Base-by-base conservation (phyloP, 2,113 vertebrate species). In the Mystacornis crossleyi region DNA sequence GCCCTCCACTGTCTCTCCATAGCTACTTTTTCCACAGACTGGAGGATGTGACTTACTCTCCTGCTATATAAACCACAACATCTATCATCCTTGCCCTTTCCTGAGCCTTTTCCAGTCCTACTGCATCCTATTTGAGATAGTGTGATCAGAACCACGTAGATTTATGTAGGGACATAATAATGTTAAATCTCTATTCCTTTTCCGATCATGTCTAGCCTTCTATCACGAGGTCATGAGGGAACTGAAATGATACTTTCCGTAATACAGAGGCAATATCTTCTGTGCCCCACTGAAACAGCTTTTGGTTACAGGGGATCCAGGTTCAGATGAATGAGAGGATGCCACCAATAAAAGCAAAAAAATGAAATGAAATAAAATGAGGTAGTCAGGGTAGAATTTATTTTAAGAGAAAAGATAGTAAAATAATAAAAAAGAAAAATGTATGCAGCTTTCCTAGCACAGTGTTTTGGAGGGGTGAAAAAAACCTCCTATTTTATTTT, bases 341-440 rank as follows among this genome's bases (percentile, higher is more conserved):
- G 65, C 14, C 29, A 77, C 55, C 26, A 89, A 77, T 47, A 89
- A 89, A 86, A 81, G 8, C 1, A 28, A 89, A 61, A 67, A 74
- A 36, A 48, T 1, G 43, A 47, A 88, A 81, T 28, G 0, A 77
- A 78, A 84, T 42, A 42, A 91, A 87, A 85, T 14, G 18, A 83
- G 24, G 31, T 54, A 72, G 50, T 66, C 74, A 47, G 62, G 14
- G 65, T 88, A 62, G 51, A 89, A 78, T 91, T 96, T 89, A 66
- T 89, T 89, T 89, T 79, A 38, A 95, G 72, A 70, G 25, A 62
- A 8, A 54, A 65, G 42, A 81, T 33, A 74, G 50, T 70, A 29
- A 73, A 47, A 86, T 79, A 80, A 78, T 73, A 88, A 86, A 70
- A 82, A 69, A 88, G 55, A 55, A 92, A 89, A 93, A 92, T 64